Percentiles rank a stretch among this genome's conserved stretches.
Evolutionary conservation across 2,888 invertebrate genomes (phyloP).

Genomic region (Chorisops tibialis): DNA sequence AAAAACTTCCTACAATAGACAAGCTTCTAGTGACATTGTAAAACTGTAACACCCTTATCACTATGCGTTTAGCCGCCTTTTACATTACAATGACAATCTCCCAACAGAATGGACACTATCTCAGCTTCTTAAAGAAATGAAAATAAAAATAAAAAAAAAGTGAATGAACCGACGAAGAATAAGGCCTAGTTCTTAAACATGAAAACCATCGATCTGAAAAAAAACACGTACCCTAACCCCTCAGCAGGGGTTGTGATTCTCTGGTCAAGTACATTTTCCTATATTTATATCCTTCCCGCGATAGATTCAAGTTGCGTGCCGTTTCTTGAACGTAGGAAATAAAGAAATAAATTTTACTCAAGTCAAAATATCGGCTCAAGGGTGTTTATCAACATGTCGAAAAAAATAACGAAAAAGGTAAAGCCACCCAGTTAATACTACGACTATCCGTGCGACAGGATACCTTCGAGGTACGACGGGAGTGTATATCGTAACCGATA

Average conservation of each 20-base stretch:
- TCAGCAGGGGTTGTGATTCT: conserved; percentile 24
- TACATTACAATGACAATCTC: conserved; percentile 8
- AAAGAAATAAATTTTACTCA: conserved; percentile 35
- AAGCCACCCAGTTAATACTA: too few relatives aligned
- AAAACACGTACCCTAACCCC: conserved; percentile 19
- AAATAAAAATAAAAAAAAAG: too few relatives aligned
- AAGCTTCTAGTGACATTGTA: too few relatives aligned
- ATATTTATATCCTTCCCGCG: conserved; percentile 6
- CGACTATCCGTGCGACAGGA: too few relatives aligned
- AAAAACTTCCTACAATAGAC: too few relatives aligned
- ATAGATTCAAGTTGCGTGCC: conserved; percentile 24
- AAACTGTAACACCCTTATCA: conserved; percentile 11
- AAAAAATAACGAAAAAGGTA: conserved; percentile 19
- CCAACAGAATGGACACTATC: not conserved
- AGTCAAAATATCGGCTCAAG: conserved; percentile 33
- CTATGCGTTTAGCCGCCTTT: conserved; percentile 6
- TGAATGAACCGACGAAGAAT: too few relatives aligned
- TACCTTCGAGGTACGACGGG: not conserved
- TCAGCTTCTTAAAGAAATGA: too few relatives aligned
- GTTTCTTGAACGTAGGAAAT: conserved; percentile 24
- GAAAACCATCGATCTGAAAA: not conserved
- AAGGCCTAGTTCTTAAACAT: too few relatives aligned
- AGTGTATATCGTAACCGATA: not conserved
- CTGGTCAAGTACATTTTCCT: conserved; percentile 13
- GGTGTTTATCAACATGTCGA: conserved; percentile 31